Evolutionary conservation across 2,888 invertebrate species (phyloP), one percentile per base, ranked within the genome.

Genomic region (Labia minor): DNA sequence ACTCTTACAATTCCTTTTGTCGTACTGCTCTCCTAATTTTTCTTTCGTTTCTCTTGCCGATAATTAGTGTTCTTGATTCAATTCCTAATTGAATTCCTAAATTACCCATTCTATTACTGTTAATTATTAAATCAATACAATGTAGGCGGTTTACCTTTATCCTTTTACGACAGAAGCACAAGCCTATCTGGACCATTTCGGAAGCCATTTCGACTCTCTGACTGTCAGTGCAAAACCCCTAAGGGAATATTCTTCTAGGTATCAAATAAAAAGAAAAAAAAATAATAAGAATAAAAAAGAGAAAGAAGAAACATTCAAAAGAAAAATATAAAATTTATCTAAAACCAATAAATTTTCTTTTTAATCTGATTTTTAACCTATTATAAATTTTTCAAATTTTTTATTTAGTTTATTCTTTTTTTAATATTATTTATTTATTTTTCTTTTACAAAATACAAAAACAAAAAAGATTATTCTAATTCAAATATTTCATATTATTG

Each of bases 261-360:
- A 49, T 49, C 49, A 49, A 49, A n/a, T n/a, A 49, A 49, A 49
- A 49, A 49, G 14, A 49, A 10, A 49, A 49, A 49, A 16, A 49
- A 16, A 14, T 6, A 26, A 26, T 6, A 26, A 6, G 8, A 3
- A 6, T 3, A 26, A 26, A 26, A 26, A 26, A 26, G n/a, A n/a
- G n/a, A 26, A 8, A 26, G 8, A 26, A 26, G 26, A 26, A 26
- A 26, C 26, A 26, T 3, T 6, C 26, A 26, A 3, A 49, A 49
- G 49, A 49, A 49, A 49, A 49, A 49, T 49, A 49, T 49, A 49
- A 49, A 49, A 49, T 49, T 8, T 49, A 49, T 49, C 49, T 49
- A 49, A 8, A 49, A 49, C 49, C n/a, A 49, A 49, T 16, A 49
- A 6, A 26, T 26, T 49, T 14, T 49, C 49, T 14, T 4, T n/a